Evolutionary conservation across 2,113 vertebrate species (phyloP), one percentile per base, ranked within the genome.

Genomic region (Chlamydotis undulata): DNA sequence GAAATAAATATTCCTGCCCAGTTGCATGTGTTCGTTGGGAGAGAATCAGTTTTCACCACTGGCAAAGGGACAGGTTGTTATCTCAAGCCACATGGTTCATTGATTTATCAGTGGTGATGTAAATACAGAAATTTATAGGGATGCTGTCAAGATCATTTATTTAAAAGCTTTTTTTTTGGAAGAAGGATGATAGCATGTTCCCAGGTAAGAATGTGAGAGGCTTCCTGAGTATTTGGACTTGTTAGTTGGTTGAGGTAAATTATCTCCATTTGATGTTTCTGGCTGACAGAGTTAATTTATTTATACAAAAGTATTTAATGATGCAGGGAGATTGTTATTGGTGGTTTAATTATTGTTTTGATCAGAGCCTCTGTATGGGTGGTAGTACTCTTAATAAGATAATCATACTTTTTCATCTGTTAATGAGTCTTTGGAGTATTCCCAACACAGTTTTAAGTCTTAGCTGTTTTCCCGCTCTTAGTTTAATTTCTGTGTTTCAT

Each of bases 321-420:
- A 94, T 94, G 87, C 82, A 81, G 73, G 53, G 87, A 88, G 89
- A 93, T 88, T 93, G 95, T 94, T 96, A 94, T 91, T 97, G 94
- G 92, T 95, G 77, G 81, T 87, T 96, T 96, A 97, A 96, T 96
- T 96, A 97, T 96, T 97, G 92, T 97, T 97, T 96, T 95, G 90
- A 94, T 96, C 94, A 85, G 87, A 95, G 94, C 65, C 92, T 92
- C 95, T 94, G 81, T 95, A 94, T 95, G 94, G 92, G 78, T 96
- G 94, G 95, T 95, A 91, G 91, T 94, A 94, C 83, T 89, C 89
- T 89, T 96, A 96, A 96, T 93, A 97, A 95, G 94, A 97, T 96
- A 97, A 97, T 97, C 83, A 96, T 93, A 95, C 91, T 96, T 97
- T 94, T 95, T 96, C 95, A 96, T 96, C 94, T 95, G 81, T 82